Base-by-base conservation (phyloP, 2,113 vertebrate species). In the Spea bombifrons region DNA sequence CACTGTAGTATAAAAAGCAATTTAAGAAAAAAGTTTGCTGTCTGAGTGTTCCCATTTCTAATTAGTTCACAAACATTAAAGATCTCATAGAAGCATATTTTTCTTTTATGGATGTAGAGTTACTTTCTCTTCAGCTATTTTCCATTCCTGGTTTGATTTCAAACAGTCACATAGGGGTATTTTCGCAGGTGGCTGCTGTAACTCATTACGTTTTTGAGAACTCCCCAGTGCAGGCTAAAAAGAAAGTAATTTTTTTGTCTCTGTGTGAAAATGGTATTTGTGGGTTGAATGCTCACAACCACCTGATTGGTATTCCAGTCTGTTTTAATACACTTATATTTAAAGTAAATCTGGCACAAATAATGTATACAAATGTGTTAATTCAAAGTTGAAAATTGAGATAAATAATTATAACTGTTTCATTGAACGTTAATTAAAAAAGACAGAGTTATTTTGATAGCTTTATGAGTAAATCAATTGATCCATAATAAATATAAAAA, bases 61-160 rank as follows among this genome's bases (percentile, higher is more conserved):
- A 75, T 75, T 75, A 75, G 74, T 75, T 75, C 53, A 49, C 63
- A 75, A 16, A 75, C 63, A 55, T 71, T 71, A 71, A 71, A 71
- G 69, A 53, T 16, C 63, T 67, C 74, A 52, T 55, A 44, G 50
- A 66, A 67, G 30, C 49, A 55, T 55, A 67, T 75, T 66, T 75
- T 65, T 67, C 74, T 75, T 75, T 75, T 55, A 67, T 75, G 74
- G 64, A 67, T 67, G 47, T 55, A 12, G 74, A 75, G 74, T 48
- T 75, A 30, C 30, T 75, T 75, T 67, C 49, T 66, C 73, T 75
- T 52, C 61, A 44, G 73, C 73, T 75, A 75, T 66, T 75, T 75
- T 44, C 63, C 63, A 45, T 55, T 49, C 74, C 48, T 75, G 64
- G 63, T 66, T 67, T 52, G 74, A 75, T 75, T 75, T 75, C 74